Evolutionary conservation across 2,888 invertebrate species (phyloP).

Genomic region (Pachydiplax longipennis): DNA sequence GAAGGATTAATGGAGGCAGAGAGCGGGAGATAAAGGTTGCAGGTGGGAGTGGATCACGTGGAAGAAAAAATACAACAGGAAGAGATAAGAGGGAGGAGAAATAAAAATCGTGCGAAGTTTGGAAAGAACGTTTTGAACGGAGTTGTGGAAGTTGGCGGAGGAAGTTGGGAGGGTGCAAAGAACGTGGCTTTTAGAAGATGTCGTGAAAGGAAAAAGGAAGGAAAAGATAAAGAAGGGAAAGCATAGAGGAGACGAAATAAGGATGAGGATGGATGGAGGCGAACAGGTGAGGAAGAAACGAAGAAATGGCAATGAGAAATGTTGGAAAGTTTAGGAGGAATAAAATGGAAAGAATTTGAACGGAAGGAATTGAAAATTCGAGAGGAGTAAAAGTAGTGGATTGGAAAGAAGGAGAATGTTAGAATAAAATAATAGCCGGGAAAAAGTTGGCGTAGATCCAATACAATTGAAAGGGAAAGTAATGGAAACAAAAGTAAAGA

Average conservation of each 20-base stretch:
- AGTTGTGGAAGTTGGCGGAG: not conserved
- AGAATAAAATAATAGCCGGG: not conserved
- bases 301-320: not conserved
- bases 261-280: not conserved
- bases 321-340: not conserved
- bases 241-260: not conserved
- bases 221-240: not conserved
- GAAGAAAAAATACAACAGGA: not conserved
- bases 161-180: not conserved
- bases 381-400: not conserved
- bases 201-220: not conserved
- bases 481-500: not conserved
- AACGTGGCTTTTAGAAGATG: not conserved
- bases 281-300: not conserved
- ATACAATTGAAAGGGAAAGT: not conserved
- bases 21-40: not conserved
- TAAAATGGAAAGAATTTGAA: not conserved
- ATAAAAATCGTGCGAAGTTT: not conserved
- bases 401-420: not conserved
- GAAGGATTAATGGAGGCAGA: not conserved
- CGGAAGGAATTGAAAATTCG: not conserved
- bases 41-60: not conserved
- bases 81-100: not conserved
- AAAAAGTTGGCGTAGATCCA: not conserved
- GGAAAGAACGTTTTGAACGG: not conserved